A percentile compares a stretch with the other conserved stretches of the same genome.
Evolutionary conservation across 2,113 vertebrate genomes (phyloP).

Genomic region (Rutilus rutilus): DNA sequence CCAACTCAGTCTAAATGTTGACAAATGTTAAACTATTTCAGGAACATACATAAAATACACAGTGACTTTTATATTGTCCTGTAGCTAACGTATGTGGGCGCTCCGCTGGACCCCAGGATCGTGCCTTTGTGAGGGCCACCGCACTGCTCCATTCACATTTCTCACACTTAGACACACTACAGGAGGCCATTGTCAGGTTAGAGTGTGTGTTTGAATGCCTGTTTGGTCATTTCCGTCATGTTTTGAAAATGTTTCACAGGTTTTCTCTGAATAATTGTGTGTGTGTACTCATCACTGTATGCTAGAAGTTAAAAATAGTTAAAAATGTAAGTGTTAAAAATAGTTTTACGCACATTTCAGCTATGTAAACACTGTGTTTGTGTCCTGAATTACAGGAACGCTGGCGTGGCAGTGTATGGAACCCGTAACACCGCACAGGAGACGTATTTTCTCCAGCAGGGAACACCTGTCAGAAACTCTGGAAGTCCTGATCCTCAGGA

Average conservation of each 20-base stretch:
- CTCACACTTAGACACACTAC: slow-evolving; percentile 76
- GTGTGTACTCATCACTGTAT: not conserved
- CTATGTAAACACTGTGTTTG: not conserved
- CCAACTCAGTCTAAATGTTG: not conserved
- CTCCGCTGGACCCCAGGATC: slow-evolving; percentile 71
- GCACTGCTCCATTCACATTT: slow-evolving; percentile 88
- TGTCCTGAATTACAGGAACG: slow-evolving; percentile 74
- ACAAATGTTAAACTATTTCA: not conserved
- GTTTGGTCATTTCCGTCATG: not conserved
- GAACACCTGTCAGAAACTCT: slow-evolving; percentile 76
- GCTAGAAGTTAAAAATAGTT: not conserved
- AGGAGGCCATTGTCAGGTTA: slow-evolving; percentile 90
- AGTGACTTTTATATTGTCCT: slow-evolving; percentile 53
- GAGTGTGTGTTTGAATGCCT: slow-evolving; percentile 47
- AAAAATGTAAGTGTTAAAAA: not conserved
- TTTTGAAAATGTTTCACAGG: not conserved
- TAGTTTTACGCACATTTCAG: not conserved
- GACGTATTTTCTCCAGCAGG: slow-evolving; percentile 90
- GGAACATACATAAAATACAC: too few species aligned
- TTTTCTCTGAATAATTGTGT: too few species aligned
- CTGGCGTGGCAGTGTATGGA: slow-evolving; percentile 81
- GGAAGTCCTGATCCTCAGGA: slow-evolving; percentile 90
- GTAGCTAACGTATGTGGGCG: slow-evolving; percentile 84
- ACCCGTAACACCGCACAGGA: slow-evolving; percentile 84
- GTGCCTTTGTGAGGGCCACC: slow-evolving; percentile 84